Conservation (phyloP, 2,888 invertebrate genomes). For the Aphidius colemani region DNA sequence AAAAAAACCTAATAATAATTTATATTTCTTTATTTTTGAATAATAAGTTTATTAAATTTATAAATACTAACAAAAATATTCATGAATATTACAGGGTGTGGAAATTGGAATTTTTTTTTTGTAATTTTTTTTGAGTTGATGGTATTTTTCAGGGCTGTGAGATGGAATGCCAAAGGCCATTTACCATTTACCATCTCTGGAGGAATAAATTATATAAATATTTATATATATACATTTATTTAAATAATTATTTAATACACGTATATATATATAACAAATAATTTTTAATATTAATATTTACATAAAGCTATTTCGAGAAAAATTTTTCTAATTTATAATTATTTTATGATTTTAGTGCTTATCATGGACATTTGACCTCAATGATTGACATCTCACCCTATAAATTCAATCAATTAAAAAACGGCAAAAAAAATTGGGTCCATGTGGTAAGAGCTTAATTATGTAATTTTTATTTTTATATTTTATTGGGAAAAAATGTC, state of each 20-base stretch:
- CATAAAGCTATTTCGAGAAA: background rate
- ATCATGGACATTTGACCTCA: constrained; percentile 96
- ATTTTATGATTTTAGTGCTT: constrained; percentile 75
- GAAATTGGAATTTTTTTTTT: background rate
- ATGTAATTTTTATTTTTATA: background rate
- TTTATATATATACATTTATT: no score
- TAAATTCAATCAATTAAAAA: constrained; percentile 91
- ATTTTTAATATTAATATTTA: no score
- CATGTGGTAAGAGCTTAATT: constrained; percentile 75
- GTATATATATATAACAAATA: no score
- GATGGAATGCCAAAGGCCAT: no score
- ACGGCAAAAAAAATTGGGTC: constrained; percentile 82
- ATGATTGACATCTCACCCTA: constrained; percentile 98
- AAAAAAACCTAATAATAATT: constrained; percentile 26
- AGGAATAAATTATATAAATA: no score
- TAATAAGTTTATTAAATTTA: no score
- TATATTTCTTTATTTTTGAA: background rate
- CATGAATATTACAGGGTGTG: no score
- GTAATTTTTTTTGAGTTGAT: background rate
- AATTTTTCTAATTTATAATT: background rate
- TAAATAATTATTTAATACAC: no score
- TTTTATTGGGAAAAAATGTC: background rate
- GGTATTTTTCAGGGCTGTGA: background rate
- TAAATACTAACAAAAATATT: no score
- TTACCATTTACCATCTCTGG: no score